These are phyloP conservation scores for Ormyrus rosae DNA, from an alignment of 2,888 invertebrate species.

Conservation along the genomic window DNA sequence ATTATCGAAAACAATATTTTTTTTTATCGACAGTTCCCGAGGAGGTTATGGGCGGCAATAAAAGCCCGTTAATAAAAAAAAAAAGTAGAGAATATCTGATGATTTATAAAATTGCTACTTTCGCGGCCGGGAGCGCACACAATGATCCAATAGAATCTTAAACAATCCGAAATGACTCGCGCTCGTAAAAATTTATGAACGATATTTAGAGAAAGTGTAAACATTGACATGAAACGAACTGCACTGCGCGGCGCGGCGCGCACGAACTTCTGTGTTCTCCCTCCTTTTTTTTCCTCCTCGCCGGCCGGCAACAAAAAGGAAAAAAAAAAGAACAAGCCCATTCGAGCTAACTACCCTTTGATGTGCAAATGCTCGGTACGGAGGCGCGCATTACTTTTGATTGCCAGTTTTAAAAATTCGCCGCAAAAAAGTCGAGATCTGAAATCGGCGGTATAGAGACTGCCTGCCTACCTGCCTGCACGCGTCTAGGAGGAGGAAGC, in stretches of 20 bases:
- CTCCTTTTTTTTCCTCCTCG: slow-evolving; percentile 1
- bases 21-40: slow-evolving; percentile 33
- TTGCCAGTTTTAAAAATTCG: slow-evolving; percentile 34
- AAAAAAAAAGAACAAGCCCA: neutral
- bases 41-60: neutral
- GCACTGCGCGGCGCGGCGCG: neutral
- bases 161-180: slow-evolving; percentile 36
- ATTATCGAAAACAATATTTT: slow-evolving; percentile 28
- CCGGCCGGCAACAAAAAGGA: too few species aligned
- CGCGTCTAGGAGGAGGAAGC: slow-evolving; percentile 28
- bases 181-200: slow-evolving; percentile 49
- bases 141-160: slow-evolving; percentile 32
- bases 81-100: slow-evolving; percentile 17
- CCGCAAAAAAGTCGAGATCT: slow-evolving; percentile 14
- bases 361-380: slow-evolving; percentile 20
- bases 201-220: slow-evolving; percentile 55
- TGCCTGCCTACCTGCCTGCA: too few species aligned
- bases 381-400: slow-evolving; percentile 20
- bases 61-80: slow-evolving; percentile 25
- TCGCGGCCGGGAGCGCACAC: neutral
- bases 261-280: neutral
- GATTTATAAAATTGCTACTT: slow-evolving; percentile 46
- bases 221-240: slow-evolving; percentile 31
- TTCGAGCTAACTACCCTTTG: slow-evolving; percentile 28
- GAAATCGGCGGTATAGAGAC: neutral